Base-by-base conservation (phyloP, 2,113 vertebrate genomes). In the Etheostoma cragini region DNA sequence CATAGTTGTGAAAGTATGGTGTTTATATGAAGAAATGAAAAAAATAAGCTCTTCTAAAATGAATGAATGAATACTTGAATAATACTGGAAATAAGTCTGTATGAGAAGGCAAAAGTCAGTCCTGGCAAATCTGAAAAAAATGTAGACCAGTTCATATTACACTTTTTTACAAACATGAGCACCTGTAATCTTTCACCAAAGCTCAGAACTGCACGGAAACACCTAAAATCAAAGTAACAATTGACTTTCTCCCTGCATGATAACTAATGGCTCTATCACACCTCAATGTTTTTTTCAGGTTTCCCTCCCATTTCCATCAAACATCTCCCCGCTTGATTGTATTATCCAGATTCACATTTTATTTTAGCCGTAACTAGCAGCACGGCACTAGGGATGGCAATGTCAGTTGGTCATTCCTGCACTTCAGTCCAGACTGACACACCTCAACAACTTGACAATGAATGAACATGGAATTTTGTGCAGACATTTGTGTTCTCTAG, bases 61-160 rank as follows among this genome's bases (percentile, higher is more conserved):
- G 1, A 50, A 6, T 61, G 52, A 79, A 66, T 33, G 30, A n/a
- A n/a, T n/a, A n/a, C n/a, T n/a, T n/a, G n/a, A n/a, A n/a, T n/a
- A n/a, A n/a, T n/a, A n/a, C n/a, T n/a, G n/a, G n/a, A n/a, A n/a
- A n/a, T n/a, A n/a, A 71, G 78, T 78, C 46, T 70, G 60, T 53
- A 61, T 13, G 11, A 71, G 26, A 24, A 33, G n/a, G 57, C 76
- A 76, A 76, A 81, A 76, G 50, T 53, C 50, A 81, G 60, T 64
- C 22, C 53, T 46, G 64, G 56, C 76, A 73, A 87, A 88, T 87
- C 10, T 72, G 26, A 87, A 85, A 87, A 87, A 87, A 88, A 88
- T 78, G 63, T 68, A 49, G 13, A 69, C 33, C 50, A 33, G 53
- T 78, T 87, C 82, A 10, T 54, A 75, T 80, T 84, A 58, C 73